Evolutionary conservation across 2,113 vertebrate species (phyloP), one percentile per base, ranked within the genome.

Genomic region (Chloroceryle aenea): DNA sequence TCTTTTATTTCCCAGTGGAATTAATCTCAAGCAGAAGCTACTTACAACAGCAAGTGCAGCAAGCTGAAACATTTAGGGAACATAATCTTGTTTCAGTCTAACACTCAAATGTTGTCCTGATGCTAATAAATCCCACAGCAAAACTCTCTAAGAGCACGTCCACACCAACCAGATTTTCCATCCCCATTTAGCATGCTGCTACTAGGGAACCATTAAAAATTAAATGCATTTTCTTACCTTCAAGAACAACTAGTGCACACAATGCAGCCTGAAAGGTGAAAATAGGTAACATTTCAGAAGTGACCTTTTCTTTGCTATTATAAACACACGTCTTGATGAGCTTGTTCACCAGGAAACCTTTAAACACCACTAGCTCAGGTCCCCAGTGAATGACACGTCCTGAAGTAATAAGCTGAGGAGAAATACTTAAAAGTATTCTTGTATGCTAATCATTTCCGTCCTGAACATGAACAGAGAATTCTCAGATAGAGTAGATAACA

Each of bases 1-100:
- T 40, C 53, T 91, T 87, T 89, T 72, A 62, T 89, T 94, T 93
- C 85, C 75, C 79, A 87, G 13, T 43, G 30, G 94, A 83, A 87
- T 91, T 79, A 14, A 91, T 89, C 81, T 89, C 80, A 89, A 91
- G 68, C 84, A 80, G 89, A 86, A 76, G 68, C 47, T 77, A 50
- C 63, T 85, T 88, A 90, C 15, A 90, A 75, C 23, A 93, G 67
- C 62, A 68, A 95, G 59, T 40, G 58, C 74, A 90, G 48, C 29
- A 67, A 68, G 38, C 38, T 85, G 53, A 85, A 96, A 43, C 43
- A 61, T 53, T 90, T 56, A 4, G 8, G 78, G 40, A 91, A 72
- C 25, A 69, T 36, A 11, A 83, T 83, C 91, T 85, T 56, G 22
- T 85, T 83, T 79, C 78, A 73, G 4, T 7, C 22, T 30, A 89